Percentiles rank a stretch among this genome's conserved stretches.
Conservation (phyloP, 1,140 invertebrate genomes). For the Temnothorax nylanderi region DNA sequence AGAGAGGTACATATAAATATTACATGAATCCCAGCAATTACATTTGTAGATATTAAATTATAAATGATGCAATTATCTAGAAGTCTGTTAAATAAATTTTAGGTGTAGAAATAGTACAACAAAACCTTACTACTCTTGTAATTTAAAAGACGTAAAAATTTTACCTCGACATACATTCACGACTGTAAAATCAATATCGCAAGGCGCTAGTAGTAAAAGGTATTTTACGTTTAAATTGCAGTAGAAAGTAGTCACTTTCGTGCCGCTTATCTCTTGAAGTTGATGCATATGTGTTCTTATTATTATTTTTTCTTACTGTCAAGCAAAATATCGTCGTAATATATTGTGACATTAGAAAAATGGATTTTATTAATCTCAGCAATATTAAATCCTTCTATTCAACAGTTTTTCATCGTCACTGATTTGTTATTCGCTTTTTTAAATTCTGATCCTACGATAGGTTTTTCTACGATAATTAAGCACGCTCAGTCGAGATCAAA, state of each 20-base stretch:
- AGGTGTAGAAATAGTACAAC: not conserved
- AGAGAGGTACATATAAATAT: not conserved
- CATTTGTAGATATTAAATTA: not conserved
- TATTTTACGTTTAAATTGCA: slow-evolving; percentile 26
- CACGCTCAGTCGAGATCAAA: slow-evolving; percentile 12
- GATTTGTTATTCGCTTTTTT: not conserved
- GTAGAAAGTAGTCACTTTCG: slow-evolving; percentile 32
- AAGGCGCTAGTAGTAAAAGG: slow-evolving; percentile 4
- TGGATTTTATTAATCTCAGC: slow-evolving; percentile 47
- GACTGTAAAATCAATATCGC: slow-evolving; percentile 45
- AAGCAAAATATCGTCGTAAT: slow-evolving; percentile 41
- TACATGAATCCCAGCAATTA: not conserved
- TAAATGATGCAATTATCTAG: not conserved
- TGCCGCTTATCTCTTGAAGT: slow-evolving; percentile 22
- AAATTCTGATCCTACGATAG: slow-evolving; percentile 3
- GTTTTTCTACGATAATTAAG: slow-evolving; percentile 30
- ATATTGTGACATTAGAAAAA: not conserved
- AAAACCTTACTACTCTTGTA: not conserved
- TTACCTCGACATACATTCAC: not conserved
- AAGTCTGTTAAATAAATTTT: not conserved
- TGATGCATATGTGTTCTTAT: not conserved
- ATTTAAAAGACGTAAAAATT: slow-evolving; percentile 19
- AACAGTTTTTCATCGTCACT: not conserved
- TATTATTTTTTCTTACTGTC: slow-evolving; percentile 11
- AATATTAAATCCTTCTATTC: slow-evolving; percentile 19